These are phyloP conservation scores for Tetrapedia diversipes DNA, from an alignment of 2,888 invertebrate species.

Conservation along the genomic window DNA sequence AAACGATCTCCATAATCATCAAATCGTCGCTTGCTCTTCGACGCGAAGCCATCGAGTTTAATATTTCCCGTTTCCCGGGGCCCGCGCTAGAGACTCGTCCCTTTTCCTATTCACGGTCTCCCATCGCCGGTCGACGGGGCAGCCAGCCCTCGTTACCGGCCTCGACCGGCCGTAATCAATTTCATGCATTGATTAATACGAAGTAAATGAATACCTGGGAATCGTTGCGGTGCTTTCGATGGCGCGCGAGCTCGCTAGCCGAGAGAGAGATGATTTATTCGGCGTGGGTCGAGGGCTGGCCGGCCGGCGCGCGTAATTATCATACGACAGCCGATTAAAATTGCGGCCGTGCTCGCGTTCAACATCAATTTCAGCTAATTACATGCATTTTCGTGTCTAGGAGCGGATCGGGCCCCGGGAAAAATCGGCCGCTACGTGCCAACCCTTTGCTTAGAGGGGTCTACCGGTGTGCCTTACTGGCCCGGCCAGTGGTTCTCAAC, in stretches of 20 bases:
- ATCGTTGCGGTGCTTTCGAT: conserved; percentile 69
- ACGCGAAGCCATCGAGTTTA: neutral
- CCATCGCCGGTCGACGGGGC: conserved; percentile 22
- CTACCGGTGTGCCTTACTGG: conserved; percentile 47
- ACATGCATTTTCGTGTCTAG: conserved; percentile 81
- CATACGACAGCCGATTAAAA: conserved; percentile 82
- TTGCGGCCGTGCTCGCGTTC: conserved; percentile 76
- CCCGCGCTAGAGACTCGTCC: neutral
- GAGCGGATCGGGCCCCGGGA: conserved; percentile 52
- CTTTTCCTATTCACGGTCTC: conserved; percentile 31
- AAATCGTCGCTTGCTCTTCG: neutral
- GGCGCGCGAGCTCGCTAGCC: conserved; percentile 58
- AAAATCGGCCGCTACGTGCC: conserved; percentile 76
- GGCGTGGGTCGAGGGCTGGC: conserved; percentile 78
- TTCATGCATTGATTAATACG: conserved; percentile 81
- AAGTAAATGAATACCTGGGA: conserved; percentile 81
- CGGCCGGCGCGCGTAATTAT: conserved; percentile 79
- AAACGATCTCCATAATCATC: neutral
- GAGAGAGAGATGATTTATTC: conserved; percentile 79
- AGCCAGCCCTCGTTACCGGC: conserved; percentile 66
- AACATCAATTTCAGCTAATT: conserved; percentile 82
- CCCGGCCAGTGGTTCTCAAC: conserved; percentile 58
- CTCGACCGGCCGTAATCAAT: conserved; percentile 76
- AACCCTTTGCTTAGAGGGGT: conserved; percentile 26
- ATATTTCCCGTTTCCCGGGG: neutral